Evolutionary conservation across 2,113 vertebrate genomes (phyloP).

Genomic region (Poicephalus gulielmi): DNA sequence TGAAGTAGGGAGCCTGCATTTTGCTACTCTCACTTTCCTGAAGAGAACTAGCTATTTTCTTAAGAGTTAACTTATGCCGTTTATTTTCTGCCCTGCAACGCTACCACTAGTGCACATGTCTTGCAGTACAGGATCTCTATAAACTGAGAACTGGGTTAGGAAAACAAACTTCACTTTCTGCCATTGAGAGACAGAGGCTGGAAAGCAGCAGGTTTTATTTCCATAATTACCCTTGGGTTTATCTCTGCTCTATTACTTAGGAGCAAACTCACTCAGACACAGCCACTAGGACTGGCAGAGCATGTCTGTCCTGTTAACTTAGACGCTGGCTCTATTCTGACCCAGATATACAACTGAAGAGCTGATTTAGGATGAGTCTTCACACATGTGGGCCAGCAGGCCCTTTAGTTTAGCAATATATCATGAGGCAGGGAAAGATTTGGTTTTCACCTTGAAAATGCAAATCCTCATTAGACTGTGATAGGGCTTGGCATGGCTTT

Average conservation of each 20-base stretch:
- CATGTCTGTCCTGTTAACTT: background rate
- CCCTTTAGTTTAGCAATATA: background rate
- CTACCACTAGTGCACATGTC: background rate
- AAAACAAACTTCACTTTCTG: conserved; percentile 13
- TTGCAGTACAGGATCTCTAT: background rate
- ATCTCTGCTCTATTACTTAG: background rate
- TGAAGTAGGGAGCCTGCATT: background rate
- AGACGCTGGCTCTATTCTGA: background rate
- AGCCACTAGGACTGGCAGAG: background rate
- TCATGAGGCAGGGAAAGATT: background rate
- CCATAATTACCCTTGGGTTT: background rate
- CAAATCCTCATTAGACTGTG: background rate
- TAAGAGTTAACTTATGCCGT: background rate
- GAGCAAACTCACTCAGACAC: background rate
- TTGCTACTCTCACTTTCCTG: background rate
- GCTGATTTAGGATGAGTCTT: conserved; percentile 11
- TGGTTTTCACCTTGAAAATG: background rate
- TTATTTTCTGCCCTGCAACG: background rate
- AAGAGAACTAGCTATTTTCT: background rate
- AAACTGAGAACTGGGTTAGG: background rate
- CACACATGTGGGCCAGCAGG: background rate
- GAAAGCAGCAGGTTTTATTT: background rate
- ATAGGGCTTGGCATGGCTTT: background rate
- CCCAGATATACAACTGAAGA: background rate
- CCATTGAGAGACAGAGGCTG: background rate